These are phyloP conservation scores for Philypnodon macrostomus DNA, from an alignment of 2,797 vertebrate species.

Conservation along the genomic window DNA sequence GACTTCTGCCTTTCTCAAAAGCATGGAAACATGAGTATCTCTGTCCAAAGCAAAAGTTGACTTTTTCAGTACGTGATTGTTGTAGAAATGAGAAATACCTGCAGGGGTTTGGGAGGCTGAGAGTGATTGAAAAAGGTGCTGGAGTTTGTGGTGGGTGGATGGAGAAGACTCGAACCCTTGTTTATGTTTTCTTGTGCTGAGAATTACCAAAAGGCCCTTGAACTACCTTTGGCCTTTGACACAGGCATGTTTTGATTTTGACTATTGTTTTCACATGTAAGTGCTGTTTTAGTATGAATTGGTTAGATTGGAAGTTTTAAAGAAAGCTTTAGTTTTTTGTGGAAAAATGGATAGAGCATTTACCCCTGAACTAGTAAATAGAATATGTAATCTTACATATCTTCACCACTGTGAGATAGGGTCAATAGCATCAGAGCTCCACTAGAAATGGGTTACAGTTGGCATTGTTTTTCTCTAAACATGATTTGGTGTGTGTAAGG, in stretches of 20 bases:
- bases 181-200: not conserved
- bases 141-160: not conserved
- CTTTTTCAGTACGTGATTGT: not conserved
- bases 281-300: no score
- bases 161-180: not conserved
- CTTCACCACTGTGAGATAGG: no score
- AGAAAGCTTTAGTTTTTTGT: no score
- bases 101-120: not conserved
- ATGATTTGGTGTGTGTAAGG: not conserved
- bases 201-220: not conserved
- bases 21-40: not conserved
- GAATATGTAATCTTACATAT: no score
- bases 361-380: no score
- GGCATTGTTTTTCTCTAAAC: no score
- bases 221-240: not conserved
- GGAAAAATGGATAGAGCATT: no score
- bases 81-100: not conserved
- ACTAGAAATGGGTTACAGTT: no score
- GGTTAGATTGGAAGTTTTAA: no score
- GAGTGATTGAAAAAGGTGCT: not conserved
- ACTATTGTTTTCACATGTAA: not conserved
- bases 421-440: no score
- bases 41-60: not conserved
- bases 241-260: not conserved
- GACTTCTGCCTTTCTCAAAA: conserved; percentile 22